Evolutionary conservation across 2,113 vertebrate genomes (phyloP), one percentile per base, ranked within the genome.

Genomic region (Laticauda laticaudata): DNA sequence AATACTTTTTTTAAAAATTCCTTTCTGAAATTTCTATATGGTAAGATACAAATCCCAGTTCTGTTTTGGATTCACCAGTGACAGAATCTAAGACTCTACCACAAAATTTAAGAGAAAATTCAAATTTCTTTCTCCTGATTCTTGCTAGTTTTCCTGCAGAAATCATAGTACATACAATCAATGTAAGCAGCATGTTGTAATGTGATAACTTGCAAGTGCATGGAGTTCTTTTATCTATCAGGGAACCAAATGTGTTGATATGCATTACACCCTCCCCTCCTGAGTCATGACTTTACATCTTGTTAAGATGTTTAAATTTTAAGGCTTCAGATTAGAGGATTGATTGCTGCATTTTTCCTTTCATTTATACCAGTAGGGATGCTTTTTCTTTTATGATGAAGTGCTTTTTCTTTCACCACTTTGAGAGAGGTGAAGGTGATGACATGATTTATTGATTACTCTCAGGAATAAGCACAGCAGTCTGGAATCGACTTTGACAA

Each of bases 391-490:
- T 95, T 96, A 97, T 96, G 97, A 98, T 96, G 94, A 97, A 97
- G 97, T 94, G 96, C 93, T 94, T 95, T 96, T 96, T 95, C 94
- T 93, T 24, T 92, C 90, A 75, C 92, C 94, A 23, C 92, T 93
- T 94, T 21, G 90, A 1, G 87, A 96, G 93, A 92, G 97, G 96
- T 97, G 97, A 98, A 97, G 97, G 97, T 96, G 97, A 95, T 95
- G 97, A 96, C 96, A 96, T 96, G 97, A 97, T 98, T 98, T 97
- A 98, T 97, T 97, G 97, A 98, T 98, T 96, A 97, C 97, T 95
- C 97, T 85, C 86, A 97, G 97, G 97, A 97, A 97, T 97, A 96
- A 95, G 93, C 91, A 88, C 69, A 18, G 96, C 95, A 92, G 95
- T 93, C 95, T 95, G 95, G 96, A 94, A 97, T 55, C 95, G 96